phyloP scores from a whole-genome alignment of 1,140 invertebrate genomes.

The Apis mellifera region Amel_HAv3.1 CM009940.2:248501-249000 shows the following conservation, averaged over 20 bases:
- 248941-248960: conserved; percentile 32
- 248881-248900: background rate
- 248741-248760: conserved; percentile 83
- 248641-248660: conserved; percentile 40
- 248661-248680: conserved; percentile 46
- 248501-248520: conserved; percentile 11
- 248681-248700: conserved; percentile 15
- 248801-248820: background rate
- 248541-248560: conserved; percentile 71
- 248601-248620: conserved; percentile 39
- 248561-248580: conserved; percentile 65
- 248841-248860: conserved; percentile 22
- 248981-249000: background rate
- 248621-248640: conserved; percentile 40
- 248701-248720: conserved; percentile 81
- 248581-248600: conserved; percentile 54
- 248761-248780: conserved; percentile 82
- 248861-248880: background rate
- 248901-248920: background rate
- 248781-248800: conserved; percentile 9
- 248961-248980: conserved; percentile 23
- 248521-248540: conserved; percentile 57
- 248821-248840: background rate
- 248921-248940: background rate
- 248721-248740: conserved; percentile 82